These are phyloP conservation scores for Seriola aureovittata DNA, from an alignment of 2,113 vertebrate genomes.

Conservation along the genomic window DNA sequence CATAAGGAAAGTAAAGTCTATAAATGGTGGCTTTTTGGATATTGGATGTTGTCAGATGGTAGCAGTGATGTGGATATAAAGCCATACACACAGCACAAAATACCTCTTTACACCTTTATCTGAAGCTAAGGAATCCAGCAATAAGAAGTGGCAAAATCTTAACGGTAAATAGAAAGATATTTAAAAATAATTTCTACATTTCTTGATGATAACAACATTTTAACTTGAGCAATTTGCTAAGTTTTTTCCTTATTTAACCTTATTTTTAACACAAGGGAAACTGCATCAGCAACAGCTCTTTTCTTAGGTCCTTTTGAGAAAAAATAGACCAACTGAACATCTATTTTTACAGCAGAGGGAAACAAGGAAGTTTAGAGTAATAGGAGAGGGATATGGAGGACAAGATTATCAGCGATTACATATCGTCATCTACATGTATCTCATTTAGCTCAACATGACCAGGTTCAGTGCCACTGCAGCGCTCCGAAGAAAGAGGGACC, in stretches of 20 bases:
- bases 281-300: neutral
- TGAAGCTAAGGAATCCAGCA: neutral
- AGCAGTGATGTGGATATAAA: neutral
- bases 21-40: neutral
- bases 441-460: no score
- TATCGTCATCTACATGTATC: neutral
- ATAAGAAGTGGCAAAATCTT: neutral
- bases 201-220: neutral
- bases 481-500: neutral
- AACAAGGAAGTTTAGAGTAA: neutral
- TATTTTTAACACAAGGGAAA: neutral
- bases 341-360: neutral
- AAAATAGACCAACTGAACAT: neutral
- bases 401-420: neutral
- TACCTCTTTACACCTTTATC: neutral
- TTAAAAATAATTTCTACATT: neutral
- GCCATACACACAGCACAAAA: neutral
- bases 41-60: neutral
- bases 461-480: neutral
- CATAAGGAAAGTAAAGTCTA: slow-evolving; percentile 16
- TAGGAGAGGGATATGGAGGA: neutral
- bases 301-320: neutral
- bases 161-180: neutral
- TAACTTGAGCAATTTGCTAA: neutral
- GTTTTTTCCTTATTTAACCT: neutral